Percentiles rank a stretch among this genome's conserved stretches.
phyloP scores from a whole-genome alignment of 92 coral and sea anemone species.

The Phenganax stokvisi region DNA sequence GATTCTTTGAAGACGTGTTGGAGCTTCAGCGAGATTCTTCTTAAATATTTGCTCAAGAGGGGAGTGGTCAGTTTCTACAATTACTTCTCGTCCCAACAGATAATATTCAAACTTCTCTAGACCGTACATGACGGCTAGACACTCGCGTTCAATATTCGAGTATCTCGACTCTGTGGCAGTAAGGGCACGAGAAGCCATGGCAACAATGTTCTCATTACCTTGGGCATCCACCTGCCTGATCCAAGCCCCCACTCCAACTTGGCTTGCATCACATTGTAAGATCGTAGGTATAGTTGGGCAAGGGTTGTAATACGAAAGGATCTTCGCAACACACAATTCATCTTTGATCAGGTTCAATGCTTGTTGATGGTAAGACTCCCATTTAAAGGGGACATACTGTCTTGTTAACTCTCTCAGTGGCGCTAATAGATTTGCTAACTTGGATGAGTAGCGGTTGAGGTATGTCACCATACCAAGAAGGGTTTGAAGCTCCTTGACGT shows the following conservation, averaged over 20 bases:
- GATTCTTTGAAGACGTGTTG: conserved; percentile 23
- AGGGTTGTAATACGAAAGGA: too few relatives aligned
- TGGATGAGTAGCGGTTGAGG: too few relatives aligned
- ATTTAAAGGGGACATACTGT: too few relatives aligned
- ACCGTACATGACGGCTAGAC: conserved; percentile 26
- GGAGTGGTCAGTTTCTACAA: conserved; percentile 32
- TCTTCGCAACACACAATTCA: too few relatives aligned
- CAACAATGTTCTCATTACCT: neutral
- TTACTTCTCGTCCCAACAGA: conserved; percentile 48
- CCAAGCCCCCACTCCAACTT: neutral
- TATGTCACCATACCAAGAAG: too few relatives aligned
- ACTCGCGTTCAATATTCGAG: neutral
- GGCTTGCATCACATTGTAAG: too few relatives aligned
- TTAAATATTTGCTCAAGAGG: conserved; percentile 32
- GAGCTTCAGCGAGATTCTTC: conserved; percentile 36
- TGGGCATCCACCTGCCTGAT: neutral
- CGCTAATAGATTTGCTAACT: too few relatives aligned
- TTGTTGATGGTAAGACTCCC: too few relatives aligned
- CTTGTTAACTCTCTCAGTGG: too few relatives aligned
- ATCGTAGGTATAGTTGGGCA: too few relatives aligned
- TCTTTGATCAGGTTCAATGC: too few relatives aligned
- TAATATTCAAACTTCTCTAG: conserved; percentile 45
- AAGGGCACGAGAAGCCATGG: neutral
- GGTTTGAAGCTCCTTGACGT: too few relatives aligned
- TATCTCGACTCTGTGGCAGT: neutral